Base-by-base conservation (phyloP, 2,797 vertebrate genomes). In the Molossus alvarezi region DNA sequence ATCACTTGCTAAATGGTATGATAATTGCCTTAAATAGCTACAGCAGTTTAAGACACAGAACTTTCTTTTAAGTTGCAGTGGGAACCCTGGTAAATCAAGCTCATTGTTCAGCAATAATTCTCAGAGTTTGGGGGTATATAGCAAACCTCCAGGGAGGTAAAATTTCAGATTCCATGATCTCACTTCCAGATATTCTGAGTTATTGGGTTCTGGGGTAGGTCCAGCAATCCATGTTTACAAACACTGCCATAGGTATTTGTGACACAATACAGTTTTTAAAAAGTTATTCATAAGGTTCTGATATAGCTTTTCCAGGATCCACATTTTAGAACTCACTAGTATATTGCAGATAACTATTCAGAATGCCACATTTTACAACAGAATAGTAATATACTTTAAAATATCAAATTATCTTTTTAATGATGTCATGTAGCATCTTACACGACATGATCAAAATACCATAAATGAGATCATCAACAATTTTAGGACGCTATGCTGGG, bases 11-110 rank as follows among this genome's bases (percentile, higher is more conserved):
- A 95, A 97, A 91, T 97, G 60, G 29, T 89, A 94, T 95, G 95
- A 85, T 97, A 97, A 96, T 97, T 97, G 45, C 37, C 69, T 86
- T 94, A 86, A 92, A 92, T 85, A 97, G 55, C 96, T 97, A 73
- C 82, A 86, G 18, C 58, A 85, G 37, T 95, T 96, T 97, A 96
- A 96, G 87, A 92, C 90, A 96, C 58, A 90, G 58, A 97, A 94
- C 90, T 96, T 91, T 77, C 29, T 94, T 96, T 21, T 48, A 88
- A 95, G 45, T 93, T 96, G 41, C 57, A 81, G 15, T 79, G 90
- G 41, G 25, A 94, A 92, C 41, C 23, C 79, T 89, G 84, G 73
- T 92, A 95, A 95, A 96, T 96, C 64, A 95, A 67, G 6, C 91
- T 96, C 29, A 93, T 81, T 89, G 27, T 91, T 53, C 93, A 11